phyloP scores from a whole-genome alignment of 2,113 vertebrate species.

The Tylochromis polylepis region DNA sequence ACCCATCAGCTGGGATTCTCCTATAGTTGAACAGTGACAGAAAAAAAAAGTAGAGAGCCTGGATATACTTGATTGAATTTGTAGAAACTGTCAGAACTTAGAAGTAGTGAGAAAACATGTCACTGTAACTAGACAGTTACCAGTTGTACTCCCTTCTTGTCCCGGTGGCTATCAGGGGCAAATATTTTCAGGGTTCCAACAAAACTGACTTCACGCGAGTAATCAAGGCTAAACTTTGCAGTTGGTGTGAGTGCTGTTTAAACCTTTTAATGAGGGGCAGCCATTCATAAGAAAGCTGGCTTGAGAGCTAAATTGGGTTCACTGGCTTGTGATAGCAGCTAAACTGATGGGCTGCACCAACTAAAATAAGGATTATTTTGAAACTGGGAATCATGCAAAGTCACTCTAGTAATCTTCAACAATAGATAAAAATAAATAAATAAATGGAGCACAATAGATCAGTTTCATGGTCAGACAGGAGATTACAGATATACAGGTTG shows the following conservation, averaged over 20 bases:
- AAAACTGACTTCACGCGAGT: neutral
- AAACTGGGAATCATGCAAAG: neutral
- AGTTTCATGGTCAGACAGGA: neutral
- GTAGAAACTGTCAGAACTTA: too few relatives aligned
- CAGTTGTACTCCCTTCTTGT: neutral
- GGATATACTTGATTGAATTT: too few relatives aligned
- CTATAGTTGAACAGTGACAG: too few relatives aligned
- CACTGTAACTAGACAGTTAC: neutral
- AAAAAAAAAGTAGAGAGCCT: too few relatives aligned
- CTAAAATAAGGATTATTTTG: neutral
- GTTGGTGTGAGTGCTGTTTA: neutral
- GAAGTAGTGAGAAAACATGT: neutral
- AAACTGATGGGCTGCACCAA: neutral
- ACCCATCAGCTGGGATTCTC: neutral
- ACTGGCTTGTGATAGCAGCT: neutral
- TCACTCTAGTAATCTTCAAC: neutral
- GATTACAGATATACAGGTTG: neutral
- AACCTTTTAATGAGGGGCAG: neutral
- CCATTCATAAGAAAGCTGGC: neutral
- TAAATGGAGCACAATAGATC: neutral
- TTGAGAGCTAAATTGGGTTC: neutral
- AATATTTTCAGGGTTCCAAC: neutral
- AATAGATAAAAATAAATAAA: neutral
- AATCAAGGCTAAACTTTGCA: neutral
- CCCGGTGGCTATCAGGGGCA: neutral